Evolutionary conservation across 2,113 vertebrate genomes (phyloP), one percentile per base, ranked within the genome.

Genomic region (Eurystomus gularis): DNA sequence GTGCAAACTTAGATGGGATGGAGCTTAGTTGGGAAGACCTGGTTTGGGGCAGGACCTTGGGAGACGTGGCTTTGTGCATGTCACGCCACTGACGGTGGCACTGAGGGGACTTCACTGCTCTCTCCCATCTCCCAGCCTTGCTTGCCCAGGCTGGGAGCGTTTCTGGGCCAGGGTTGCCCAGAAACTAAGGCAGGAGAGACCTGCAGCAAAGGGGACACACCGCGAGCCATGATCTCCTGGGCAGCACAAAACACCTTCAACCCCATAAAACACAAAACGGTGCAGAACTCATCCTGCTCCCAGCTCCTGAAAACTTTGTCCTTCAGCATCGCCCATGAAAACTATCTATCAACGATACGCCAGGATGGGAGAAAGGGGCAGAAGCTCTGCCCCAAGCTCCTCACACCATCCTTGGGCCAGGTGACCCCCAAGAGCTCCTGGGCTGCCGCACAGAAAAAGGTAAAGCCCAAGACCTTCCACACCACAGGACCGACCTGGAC

Each of bases 271-370:
- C 40, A 4, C 14, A 1, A 4, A 23, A 3, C 0, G 7, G 28
- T 3, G 24, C 31, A 6, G 66, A 79, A 40, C 26, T 69, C 6
- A 0, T 18, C 66, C 49, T 2, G 11, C 65, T 79, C 77, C 60
- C 60, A 14, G n/a, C 71, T 35, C 81, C 60, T 14, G 0, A 29
- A 66, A 52, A 33, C 81, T 65, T 33, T 20, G 19, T 58, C 49
- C 58, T 69, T 70, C n/a, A 18, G 65, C 13, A 0, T 12, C 9
- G 0, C 4, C 15, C 6, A 15, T 4, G 52, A 18, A 17, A 35
- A 17, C 6, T 3, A 1, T 1, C 48, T 17, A 21, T 2, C 8
- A 5, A 9, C 1, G 35, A 4, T 0, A 24, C 2, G n/a, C 16
- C 9, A 28, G 48, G 78, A 20, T 7, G 6, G 51, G 51, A 55